Evolutionary conservation across 2,797 vertebrate genomes (phyloP), one percentile per base, ranked within the genome.

Genomic region (Molothrus aeneus): DNA sequence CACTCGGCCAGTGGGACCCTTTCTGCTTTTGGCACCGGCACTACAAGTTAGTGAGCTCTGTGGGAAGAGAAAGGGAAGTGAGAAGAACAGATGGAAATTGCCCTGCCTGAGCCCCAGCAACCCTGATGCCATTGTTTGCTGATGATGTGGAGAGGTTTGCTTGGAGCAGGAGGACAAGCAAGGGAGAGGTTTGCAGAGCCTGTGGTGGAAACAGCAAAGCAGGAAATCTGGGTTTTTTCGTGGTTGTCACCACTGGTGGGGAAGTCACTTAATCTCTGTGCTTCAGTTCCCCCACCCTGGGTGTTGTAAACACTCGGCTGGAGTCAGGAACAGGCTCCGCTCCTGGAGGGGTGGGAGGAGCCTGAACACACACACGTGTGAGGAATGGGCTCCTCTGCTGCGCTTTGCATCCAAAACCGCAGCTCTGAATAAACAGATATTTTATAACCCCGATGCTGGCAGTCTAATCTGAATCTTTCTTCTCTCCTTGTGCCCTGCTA

Each of bases 221-320:
- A 88, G 96, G 88, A 94, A 94, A 93, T 86, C 82, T 90, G 90
- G 14, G 21, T 80, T 95, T 75, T 80, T 71, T 84, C 34, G 32
- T 65, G 25, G 40, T 38, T 74, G 57, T 77, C 92, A 79, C n/a
- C 24, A 12, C 26, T 18, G 38, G 4, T 66, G 59, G 16, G 36
- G 63, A 92, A 88, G 38, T 84, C 80, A 45, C 34, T 59, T 80
- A 79, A 85, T 77, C 77, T 91, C 70, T 63, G 85, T 75, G 43
- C 59, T 66, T 64, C 59, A 24, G 43, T 66, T 93, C 34, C 36
- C 43, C n/a, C 0, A 1, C 32, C 32, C 82, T 22, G 59, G 36
- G 20, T 79, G 42, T n/a, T 28, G 0, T 6, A 48, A 88, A 32
- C 42, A 42, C 57, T 78, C 1, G 0, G 4, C 22, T 0, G 1